phyloP scores from a whole-genome alignment of 2,113 vertebrate genomes.

The Murina feae region DNA sequence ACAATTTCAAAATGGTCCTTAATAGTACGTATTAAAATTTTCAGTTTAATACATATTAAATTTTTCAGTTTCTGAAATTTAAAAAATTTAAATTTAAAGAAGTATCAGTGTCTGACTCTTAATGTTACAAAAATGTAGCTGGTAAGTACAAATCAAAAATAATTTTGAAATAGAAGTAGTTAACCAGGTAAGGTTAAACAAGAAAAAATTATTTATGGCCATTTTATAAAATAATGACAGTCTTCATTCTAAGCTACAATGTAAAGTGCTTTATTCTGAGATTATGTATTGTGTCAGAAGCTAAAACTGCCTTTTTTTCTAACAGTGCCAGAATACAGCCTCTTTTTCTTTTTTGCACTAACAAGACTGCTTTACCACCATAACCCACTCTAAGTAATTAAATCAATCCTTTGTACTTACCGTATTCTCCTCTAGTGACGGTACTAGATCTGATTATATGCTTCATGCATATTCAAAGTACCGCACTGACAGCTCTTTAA shows the following conservation, averaged over 20 bases:
- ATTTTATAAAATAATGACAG: constrained; percentile 85
- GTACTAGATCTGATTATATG: constrained; percentile 94
- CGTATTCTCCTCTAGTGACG: constrained; percentile 90
- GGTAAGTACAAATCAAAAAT: constrained; percentile 72
- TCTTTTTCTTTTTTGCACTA: constrained; percentile 89
- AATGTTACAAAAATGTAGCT: constrained; percentile 69
- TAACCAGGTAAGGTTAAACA: constrained; percentile 87
- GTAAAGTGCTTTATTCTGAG: constrained; percentile 89
- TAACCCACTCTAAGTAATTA: constrained; percentile 97
- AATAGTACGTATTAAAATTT: neutral
- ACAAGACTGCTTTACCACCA: constrained; percentile 91
- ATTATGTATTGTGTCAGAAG: constrained; percentile 94
- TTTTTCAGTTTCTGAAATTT: constrained; percentile 43
- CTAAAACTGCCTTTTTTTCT: constrained; percentile 89
- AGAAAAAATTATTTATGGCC: constrained; percentile 85
- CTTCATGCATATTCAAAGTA: constrained; percentile 98
- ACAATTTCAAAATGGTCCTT: constrained; percentile 31
- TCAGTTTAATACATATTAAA: neutral
- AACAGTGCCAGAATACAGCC: constrained; percentile 89
- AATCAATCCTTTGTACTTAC: constrained; percentile 98
- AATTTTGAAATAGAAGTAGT: constrained; percentile 77
- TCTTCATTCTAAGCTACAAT: constrained; percentile 87
- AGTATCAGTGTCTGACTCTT: constrained; percentile 57
- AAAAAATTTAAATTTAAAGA: constrained; percentile 34
- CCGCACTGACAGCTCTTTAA: constrained; percentile 95